A percentile compares a stretch with the other conserved stretches of the same genome.
These are phyloP conservation scores for Dinoponera quadriceps DNA, from an alignment of 1,140 invertebrate species.

Conservation along the genomic window DNA sequence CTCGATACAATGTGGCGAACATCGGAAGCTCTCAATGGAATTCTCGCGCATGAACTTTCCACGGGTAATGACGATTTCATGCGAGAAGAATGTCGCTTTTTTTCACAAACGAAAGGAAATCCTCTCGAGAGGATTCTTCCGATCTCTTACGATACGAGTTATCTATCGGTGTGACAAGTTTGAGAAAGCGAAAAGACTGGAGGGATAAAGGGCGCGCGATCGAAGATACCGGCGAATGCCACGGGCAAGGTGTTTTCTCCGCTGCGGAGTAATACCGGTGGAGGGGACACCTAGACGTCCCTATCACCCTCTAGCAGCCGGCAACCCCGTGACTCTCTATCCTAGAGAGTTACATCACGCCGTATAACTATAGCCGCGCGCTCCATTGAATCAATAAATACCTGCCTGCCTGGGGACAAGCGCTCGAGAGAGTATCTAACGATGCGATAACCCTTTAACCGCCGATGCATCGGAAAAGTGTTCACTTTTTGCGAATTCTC, in stretches of 20 bases:
- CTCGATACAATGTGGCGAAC: no score
- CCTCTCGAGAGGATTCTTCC: no score
- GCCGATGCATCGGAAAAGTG: slow-evolving; percentile 22
- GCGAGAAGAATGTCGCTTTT: no score
- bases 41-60: no score
- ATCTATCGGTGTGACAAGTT: no score
- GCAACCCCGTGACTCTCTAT: slow-evolving; percentile 34
- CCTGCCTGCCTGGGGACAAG: slow-evolving; percentile 64
- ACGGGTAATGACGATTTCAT: no score
- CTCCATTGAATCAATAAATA: slow-evolving; percentile 77
- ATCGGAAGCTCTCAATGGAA: no score
- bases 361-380: slow-evolving; percentile 62
- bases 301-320: slow-evolving; percentile 35
- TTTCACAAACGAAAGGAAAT: no score
- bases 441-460: slow-evolving; percentile 26
- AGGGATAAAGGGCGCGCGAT: no score
- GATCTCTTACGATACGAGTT: no score
- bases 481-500: slow-evolving; percentile 6
- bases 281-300: neutral
- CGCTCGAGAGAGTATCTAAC: slow-evolving; percentile 61
- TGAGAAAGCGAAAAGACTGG: no score
- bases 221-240: no score
- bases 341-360: slow-evolving; percentile 73
- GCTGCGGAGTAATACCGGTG: neutral
- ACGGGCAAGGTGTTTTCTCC: slow-evolving; percentile 18